These are phyloP conservation scores for Nothobranchius kuhntae DNA, from an alignment of 2,113 vertebrate species.

Conservation along the genomic window DNA sequence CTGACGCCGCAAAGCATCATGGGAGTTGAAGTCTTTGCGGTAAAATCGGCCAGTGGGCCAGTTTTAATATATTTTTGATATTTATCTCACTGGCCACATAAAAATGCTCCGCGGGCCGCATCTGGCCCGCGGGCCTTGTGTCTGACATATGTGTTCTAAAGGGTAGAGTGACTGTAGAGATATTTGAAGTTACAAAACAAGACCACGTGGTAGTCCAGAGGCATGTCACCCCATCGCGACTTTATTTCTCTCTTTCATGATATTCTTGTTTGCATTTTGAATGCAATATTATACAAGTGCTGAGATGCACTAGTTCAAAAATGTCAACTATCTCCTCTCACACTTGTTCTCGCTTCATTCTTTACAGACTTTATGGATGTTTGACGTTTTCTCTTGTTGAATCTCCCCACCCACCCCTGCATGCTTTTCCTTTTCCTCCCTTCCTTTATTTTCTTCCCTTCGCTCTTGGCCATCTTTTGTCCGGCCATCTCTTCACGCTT, in stretches of 20 bases:
- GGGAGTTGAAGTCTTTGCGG: no score
- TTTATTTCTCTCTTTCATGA: conserved; percentile 37
- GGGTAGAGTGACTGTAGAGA: neutral
- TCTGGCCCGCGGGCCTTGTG: no score
- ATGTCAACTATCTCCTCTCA: conserved; percentile 33
- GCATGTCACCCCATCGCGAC: conserved; percentile 29
- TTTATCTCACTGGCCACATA: no score
- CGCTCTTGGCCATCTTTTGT: conserved; percentile 61
- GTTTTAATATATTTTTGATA: no score
- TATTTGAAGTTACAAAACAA: conserved; percentile 12
- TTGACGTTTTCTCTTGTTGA: conserved; percentile 60
- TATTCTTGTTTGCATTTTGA: conserved; percentile 43
- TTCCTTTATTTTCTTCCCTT: conserved; percentile 33
- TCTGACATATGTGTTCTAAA: no score
- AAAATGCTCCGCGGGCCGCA: no score
- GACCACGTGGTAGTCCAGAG: conserved; percentile 16
- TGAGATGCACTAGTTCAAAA: conserved; percentile 49
- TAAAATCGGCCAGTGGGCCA: no score
- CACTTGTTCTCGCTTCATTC: conserved; percentile 41
- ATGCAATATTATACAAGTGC: conserved; percentile 47
- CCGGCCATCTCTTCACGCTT: conserved; percentile 72
- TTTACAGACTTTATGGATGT: conserved; percentile 63
- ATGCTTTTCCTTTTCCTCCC: conserved; percentile 27
- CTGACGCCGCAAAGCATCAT: no score
- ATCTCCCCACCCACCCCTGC: conserved; percentile 36